These are phyloP conservation scores for Ailuropoda melanoleuca DNA, from an alignment of 2,113 vertebrate genomes.

Conservation along the genomic window DNA sequence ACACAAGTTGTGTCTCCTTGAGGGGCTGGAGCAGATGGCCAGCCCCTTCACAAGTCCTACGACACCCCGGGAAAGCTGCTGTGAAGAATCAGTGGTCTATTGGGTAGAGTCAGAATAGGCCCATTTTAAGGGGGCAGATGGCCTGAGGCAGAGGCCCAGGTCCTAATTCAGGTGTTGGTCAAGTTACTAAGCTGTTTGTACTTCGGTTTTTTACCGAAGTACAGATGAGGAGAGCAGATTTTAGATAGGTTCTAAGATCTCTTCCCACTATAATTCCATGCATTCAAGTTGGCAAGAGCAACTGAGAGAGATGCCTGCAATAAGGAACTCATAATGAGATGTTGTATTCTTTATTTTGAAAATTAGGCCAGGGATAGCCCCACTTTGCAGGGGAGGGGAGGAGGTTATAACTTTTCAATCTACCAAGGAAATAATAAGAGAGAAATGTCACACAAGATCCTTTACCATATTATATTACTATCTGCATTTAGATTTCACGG, in stretches of 20 bases:
- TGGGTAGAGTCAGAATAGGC: background rate
- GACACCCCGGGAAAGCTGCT: no score
- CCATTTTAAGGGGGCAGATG: background rate
- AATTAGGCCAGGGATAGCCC: background rate
- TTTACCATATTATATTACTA: background rate
- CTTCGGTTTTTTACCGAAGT: background rate
- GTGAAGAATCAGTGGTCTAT: no score
- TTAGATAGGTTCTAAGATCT: background rate
- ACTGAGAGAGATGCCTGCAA: background rate
- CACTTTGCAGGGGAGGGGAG: background rate
- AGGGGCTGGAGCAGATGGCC: background rate
- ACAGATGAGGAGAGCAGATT: background rate
- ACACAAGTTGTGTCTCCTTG: background rate
- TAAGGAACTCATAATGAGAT: background rate
- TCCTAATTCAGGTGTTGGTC: background rate
- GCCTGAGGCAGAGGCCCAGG: background rate
- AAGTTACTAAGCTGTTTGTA: background rate
- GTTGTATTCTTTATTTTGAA: background rate
- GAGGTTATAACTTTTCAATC: background rate
- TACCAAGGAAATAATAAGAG: background rate
- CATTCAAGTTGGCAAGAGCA: background rate
- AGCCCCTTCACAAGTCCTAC: background rate
- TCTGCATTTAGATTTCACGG: constrained; percentile 2
- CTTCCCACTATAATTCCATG: background rate
- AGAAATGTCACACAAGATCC: background rate